Percentiles rank a stretch among this genome's conserved stretches.
These are phyloP conservation scores for Theodoxus fluviatilis DNA, from an alignment of 2,888 invertebrate genomes.

Conservation along the genomic window DNA sequence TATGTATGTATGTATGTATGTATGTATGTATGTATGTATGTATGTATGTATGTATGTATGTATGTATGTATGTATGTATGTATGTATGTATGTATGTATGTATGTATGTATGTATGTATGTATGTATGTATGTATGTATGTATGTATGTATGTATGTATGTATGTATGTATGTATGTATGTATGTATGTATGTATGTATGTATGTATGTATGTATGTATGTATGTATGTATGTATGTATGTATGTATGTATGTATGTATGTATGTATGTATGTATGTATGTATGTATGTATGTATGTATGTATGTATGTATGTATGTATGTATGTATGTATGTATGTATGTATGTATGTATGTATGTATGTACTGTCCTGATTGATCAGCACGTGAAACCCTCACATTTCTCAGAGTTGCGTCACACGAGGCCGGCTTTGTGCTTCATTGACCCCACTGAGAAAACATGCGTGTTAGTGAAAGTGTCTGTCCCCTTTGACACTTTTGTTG, in stretches of 20 bases:
- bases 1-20: too few species aligned
- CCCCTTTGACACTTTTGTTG: too few species aligned
- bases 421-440: too few species aligned
- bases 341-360: slow-evolving; percentile 21
- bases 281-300: slow-evolving; percentile 7
- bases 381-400: too few species aligned
- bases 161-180: neutral
- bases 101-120: neutral
- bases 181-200: slow-evolving; percentile 1
- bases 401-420: too few species aligned
- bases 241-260: neutral
- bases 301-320: slow-evolving; percentile 21
- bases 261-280: slow-evolving; percentile 23
- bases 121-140: slow-evolving; percentile 12
- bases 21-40: too few species aligned
- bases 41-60: neutral
- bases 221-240: slow-evolving; percentile 5
- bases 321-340: slow-evolving; percentile 23
- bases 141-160: neutral
- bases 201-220: slow-evolving; percentile 25
- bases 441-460: too few species aligned
- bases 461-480: too few species aligned
- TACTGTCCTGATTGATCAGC: too few species aligned
- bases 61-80: slow-evolving; percentile 3
- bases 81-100: neutral